Percentiles rank a stretch among this genome's conserved stretches.
These are phyloP conservation scores for Periophthalmodon schlosseri DNA, from an alignment of 2,113 vertebrate species.

Conservation along the genomic window DNA sequence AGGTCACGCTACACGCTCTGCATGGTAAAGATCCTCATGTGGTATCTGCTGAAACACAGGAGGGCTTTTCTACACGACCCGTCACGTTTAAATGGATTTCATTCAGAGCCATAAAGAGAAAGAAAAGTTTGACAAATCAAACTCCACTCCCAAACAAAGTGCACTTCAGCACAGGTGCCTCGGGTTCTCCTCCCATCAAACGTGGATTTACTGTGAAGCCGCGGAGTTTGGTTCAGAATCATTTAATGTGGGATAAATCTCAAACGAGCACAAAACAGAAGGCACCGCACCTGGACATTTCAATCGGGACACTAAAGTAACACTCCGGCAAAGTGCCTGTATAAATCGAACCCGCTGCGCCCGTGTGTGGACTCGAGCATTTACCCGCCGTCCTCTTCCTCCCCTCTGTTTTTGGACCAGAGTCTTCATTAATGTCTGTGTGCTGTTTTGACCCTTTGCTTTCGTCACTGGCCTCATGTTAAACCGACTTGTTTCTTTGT, in stretches of 20 bases:
- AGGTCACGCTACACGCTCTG: constrained; percentile 78
- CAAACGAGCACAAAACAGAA: constrained; percentile 74
- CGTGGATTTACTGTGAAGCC: constrained; percentile 64
- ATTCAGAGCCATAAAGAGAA: constrained; percentile 72
- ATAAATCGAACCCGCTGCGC: constrained; percentile 66
- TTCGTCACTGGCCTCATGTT: constrained; percentile 36
- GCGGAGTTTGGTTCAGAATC: constrained; percentile 64
- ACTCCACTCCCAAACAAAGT: constrained; percentile 76
- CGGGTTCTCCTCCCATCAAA: constrained; percentile 64
- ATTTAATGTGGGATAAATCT: constrained; percentile 48
- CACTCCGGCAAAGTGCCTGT: constrained; percentile 81
- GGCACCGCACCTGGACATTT: constrained; percentile 41
- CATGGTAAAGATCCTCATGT: constrained; percentile 64
- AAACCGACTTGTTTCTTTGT: constrained; percentile 51
- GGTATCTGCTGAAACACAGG: constrained; percentile 43
- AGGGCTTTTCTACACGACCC: constrained; percentile 56
- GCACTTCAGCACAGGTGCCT: constrained; percentile 86
- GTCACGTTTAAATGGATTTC: constrained; percentile 59
- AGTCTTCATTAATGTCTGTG: constrained; percentile 28
- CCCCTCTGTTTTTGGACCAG: constrained; percentile 30
- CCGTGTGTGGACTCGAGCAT: constrained; percentile 42
- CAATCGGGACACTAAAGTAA: constrained; percentile 44
- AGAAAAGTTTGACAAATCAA: constrained; percentile 61
- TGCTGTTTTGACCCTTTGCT: constrained; percentile 39
- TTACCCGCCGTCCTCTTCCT: constrained; percentile 17